These are phyloP conservation scores for Ophraella communa DNA, from an alignment of 2,888 invertebrate genomes.

Conservation along the genomic window DNA sequence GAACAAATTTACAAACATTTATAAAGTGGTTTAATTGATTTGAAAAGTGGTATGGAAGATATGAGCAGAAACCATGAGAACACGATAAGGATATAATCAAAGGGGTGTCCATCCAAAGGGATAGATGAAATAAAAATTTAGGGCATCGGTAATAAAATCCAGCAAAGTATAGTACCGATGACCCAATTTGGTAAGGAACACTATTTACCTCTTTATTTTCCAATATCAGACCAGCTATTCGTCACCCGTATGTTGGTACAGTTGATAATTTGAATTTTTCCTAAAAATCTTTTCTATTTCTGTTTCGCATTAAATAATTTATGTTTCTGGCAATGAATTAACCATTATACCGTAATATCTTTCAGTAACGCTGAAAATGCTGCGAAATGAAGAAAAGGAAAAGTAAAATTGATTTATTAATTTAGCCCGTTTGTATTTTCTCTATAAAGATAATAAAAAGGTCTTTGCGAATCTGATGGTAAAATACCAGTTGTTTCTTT, in stretches of 20 bases:
- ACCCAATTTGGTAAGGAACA: no score
- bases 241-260: neutral
- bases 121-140: no score
- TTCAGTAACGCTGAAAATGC: neutral
- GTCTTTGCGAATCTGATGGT: neutral
- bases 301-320: no score
- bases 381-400: constrained; percentile 1
- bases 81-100: no score
- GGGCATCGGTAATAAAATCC: no score
- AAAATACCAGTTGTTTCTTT: neutral
- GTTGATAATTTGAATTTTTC: neutral
- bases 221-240: neutral
- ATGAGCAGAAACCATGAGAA: no score
- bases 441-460: constrained; percentile 3
- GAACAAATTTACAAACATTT: no score
- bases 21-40: no score
- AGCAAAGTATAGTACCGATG: no score
- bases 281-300: neutral
- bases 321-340: constrained; percentile 16
- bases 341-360: constrained; percentile 18
- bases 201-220: no score
- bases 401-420: constrained; percentile 2
- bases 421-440: neutral
- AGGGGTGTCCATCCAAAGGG: no score
- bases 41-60: no score